Percentiles rank a stretch among this genome's conserved stretches.
Conservation (phyloP, 1,140 invertebrate species). For the Anastrepha ludens region DNA sequence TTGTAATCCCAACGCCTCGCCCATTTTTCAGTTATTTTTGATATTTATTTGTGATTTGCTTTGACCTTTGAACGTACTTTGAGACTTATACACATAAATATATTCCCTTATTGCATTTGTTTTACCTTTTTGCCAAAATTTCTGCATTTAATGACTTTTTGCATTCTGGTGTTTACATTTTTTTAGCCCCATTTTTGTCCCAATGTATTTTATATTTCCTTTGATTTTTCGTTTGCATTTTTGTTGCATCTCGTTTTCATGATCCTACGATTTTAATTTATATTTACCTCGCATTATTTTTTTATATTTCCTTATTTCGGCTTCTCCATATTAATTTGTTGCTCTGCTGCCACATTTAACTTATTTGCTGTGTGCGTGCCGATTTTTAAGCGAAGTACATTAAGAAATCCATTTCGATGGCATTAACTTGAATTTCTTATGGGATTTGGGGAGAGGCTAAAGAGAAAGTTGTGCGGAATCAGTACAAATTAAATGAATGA, state of each 20-base stretch:
- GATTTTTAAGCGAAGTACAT: conserved; percentile 12
- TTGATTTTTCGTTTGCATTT: not conserved
- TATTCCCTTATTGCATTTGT: too few species aligned
- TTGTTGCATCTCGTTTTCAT: not conserved
- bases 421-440: conserved; percentile 16
- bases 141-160: too few species aligned
- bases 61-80: too few species aligned
- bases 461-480: not conserved
- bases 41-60: too few species aligned
- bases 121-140: too few species aligned
- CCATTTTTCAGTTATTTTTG: too few species aligned
- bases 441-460: not conserved
- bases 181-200: too few species aligned
- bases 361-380: not conserved
- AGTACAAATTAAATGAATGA: not conserved
- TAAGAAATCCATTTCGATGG: conserved; percentile 35
- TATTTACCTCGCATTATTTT: too few species aligned
- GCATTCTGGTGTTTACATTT: too few species aligned
- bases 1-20: too few species aligned
- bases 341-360: not conserved
- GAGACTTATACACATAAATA: too few species aligned
- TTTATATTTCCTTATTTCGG: not conserved
- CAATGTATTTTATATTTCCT: not conserved
- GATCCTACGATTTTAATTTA: not conserved
- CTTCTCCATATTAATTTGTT: conserved; percentile 8